Evolutionary conservation across 2,797 vertebrate species (phyloP), one percentile per base, ranked within the genome.

Genomic region (Schizothorax lantsangensis): DNA sequence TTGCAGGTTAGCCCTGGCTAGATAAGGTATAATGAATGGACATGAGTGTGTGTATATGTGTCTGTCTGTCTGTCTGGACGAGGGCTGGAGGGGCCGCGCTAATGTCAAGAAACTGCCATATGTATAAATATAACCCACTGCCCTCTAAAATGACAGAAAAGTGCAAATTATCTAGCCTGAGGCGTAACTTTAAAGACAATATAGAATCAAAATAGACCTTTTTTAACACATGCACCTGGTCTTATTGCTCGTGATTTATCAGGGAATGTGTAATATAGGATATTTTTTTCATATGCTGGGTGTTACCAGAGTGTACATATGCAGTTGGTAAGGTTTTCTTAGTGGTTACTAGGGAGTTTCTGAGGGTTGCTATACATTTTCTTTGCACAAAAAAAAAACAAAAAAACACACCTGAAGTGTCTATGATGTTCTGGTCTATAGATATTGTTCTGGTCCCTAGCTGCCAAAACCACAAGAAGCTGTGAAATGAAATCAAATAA

Each of bases 1-100:
- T 69, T 88, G 82, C 82, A 89, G 89, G 89, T 88, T 90, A 89
- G 85, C 72, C 88, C 84, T 73, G 57, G 62, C 62, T 81, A 90
- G 90, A 91, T 89, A 88, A 83, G 64, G 59, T 84, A 84, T 81
- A 89, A 89, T 91, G 89, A 90, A 88, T 88, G 88, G 84, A 87
- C 83, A 33, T 86, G 66, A 81, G 80, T 83, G 74, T 87, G 30
- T 88, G 79, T 89, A 72, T 86, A 62, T 79, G 38, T 88, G 77
- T 84, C 15, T 86, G 75, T 79, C 26, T 77, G 43, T 87, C 54
- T 83, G 78, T 88, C 85, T 84, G 82, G 43, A 38, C 9, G 36
- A 74, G 6, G 30, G 23, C 57, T 69, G 30, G 79, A 40, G 38
- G 49, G 72, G 49, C 62, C 7, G n/a, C 30, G 5, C 19, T n/a